Conservation (phyloP, 1,140 invertebrate genomes). For the Amyelois transitella region DNA sequence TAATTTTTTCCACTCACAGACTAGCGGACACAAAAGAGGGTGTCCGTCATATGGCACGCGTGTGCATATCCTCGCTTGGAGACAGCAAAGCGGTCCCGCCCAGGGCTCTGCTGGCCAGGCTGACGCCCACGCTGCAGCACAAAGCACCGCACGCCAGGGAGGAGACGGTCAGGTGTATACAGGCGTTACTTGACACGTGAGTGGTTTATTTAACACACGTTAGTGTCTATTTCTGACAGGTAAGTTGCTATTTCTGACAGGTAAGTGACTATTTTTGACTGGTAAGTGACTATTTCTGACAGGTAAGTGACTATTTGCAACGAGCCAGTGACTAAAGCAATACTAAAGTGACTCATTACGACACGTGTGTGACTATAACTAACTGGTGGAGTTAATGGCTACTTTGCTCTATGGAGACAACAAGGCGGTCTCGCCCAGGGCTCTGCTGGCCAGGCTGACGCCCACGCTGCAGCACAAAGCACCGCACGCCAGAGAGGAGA, state of each 20-base stretch:
- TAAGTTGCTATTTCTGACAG: too few relatives aligned
- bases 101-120: constrained; percentile 85
- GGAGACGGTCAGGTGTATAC: constrained; percentile 45
- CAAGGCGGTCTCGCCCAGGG: constrained; percentile 85
- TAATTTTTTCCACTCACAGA: constrained; percentile 45
- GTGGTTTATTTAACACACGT: too few relatives aligned
- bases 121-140: constrained; percentile 85
- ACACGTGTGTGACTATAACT: too few relatives aligned
- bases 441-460: constrained; percentile 85
- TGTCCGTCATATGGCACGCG: constrained; percentile 88
- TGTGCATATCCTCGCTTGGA: constrained; percentile 86
- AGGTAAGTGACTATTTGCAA: too few relatives aligned
- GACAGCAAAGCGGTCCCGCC: constrained; percentile 85
- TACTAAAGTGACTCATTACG: too few relatives aligned
- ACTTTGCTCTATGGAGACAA: too few relatives aligned
- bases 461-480: constrained; percentile 88
- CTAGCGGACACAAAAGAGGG: constrained; percentile 88
- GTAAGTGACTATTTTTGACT: too few relatives aligned
- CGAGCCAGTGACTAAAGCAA: too few relatives aligned
- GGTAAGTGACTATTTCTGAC: too few relatives aligned
- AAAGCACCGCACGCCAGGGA: constrained; percentile 78
- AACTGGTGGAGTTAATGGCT: too few relatives aligned
- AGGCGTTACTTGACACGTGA: constrained; percentile 46
- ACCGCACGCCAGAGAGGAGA: constrained; percentile 60
- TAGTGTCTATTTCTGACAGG: too few relatives aligned